A percentile compares a stretch with the other conserved stretches of the same genome.
Conservation (phyloP, 2,797 vertebrate species). For the Scomberomorus guttatus region DNA sequence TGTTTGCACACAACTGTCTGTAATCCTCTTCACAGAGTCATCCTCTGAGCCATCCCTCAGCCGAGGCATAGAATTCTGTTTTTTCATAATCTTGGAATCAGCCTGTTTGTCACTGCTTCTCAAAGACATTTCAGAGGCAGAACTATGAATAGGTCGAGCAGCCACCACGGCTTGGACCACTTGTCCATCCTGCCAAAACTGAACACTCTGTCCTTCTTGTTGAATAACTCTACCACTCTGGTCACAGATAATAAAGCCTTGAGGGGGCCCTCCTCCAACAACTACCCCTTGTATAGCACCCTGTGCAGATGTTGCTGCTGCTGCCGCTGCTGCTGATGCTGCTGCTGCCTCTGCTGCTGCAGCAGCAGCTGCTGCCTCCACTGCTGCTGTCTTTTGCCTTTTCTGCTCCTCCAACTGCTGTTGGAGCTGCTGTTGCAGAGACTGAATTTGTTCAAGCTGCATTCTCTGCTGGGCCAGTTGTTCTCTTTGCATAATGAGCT, state of each 20-base stretch:
- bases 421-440: slow-evolving; percentile 98
- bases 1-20: slow-evolving; percentile 97
- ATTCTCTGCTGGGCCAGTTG: slow-evolving; percentile 97
- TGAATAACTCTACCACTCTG: slow-evolving; percentile 89
- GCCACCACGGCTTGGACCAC: slow-evolving; percentile 87
- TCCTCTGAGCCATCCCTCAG: slow-evolving; percentile 92
- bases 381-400: slow-evolving; percentile 91
- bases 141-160: slow-evolving; percentile 93
- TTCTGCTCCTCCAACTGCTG: slow-evolving; percentile 99
- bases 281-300: slow-evolving; percentile 91
- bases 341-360: slow-evolving; percentile 91
- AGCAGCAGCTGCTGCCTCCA: slow-evolving; percentile 88
- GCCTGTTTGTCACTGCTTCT: slow-evolving; percentile 91
- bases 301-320: slow-evolving; percentile 92
- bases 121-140: slow-evolving; percentile 96
- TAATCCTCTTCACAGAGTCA: slow-evolving; percentile 90
- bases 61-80: slow-evolving; percentile 97
- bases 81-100: slow-evolving; percentile 91
- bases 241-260: slow-evolving; percentile 89
- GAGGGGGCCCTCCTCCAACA: slow-evolving; percentile 83
- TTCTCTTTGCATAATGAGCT: slow-evolving; percentile 96
- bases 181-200: slow-evolving; percentile 92
- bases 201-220: slow-evolving; percentile 93
- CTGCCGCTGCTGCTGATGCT: slow-evolving; percentile 88
- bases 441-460: slow-evolving; percentile 98